Evolutionary conservation across 2,797 vertebrate genomes (phyloP).

Genomic region (Sebastes iracundus): DNA sequence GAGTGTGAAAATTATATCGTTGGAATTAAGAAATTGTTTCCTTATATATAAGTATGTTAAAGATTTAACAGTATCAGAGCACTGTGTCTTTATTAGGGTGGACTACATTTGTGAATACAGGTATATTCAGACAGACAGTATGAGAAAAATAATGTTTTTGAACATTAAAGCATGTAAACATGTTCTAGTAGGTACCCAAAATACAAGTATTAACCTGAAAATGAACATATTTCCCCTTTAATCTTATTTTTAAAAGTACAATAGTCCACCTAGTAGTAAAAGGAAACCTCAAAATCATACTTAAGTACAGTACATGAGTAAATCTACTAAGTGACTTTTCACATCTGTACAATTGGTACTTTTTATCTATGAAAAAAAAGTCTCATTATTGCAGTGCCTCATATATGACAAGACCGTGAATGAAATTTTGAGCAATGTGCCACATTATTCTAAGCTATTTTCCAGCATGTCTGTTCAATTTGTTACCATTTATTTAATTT

Average conservation of each 20-base stretch:
- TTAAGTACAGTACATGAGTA: not conserved
- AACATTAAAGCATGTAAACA: too few relatives aligned
- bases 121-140: too few relatives aligned
- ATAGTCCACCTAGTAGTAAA: not conserved
- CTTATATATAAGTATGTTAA: not conserved
- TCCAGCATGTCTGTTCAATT: conserved; percentile 28
- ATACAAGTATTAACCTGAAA: not conserved
- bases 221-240: too few relatives aligned
- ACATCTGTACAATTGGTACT: not conserved
- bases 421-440: not conserved
- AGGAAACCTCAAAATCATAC: not conserved
- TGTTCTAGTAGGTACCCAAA: too few relatives aligned
- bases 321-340: not conserved
- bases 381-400: not conserved
- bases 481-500: conserved; percentile 41
- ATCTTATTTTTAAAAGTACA: too few relatives aligned
- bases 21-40: not conserved
- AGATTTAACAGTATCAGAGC: not conserved
- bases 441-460: conserved; percentile 8
- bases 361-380: not conserved
- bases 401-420: not conserved
- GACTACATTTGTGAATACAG: too few relatives aligned
- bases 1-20: not conserved
- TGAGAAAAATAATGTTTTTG: too few relatives aligned
- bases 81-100: not conserved